Conservation (phyloP, 2,888 invertebrate genomes). For the Antitype chi region DNA sequence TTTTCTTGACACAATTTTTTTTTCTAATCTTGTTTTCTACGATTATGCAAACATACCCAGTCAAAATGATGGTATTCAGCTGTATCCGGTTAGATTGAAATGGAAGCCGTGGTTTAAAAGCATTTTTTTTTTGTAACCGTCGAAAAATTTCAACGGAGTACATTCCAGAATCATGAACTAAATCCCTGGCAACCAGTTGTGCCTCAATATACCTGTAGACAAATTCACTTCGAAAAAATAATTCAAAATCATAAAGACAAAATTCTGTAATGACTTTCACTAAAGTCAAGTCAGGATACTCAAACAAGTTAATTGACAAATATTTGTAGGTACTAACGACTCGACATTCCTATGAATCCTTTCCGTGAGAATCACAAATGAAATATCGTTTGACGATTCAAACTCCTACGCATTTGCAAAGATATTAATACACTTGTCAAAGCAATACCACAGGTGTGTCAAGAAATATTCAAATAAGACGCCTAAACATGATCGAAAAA, state of each 20-base stretch:
- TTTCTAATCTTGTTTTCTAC: too few species aligned
- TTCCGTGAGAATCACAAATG: conserved; percentile 28
- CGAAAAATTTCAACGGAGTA: too few species aligned
- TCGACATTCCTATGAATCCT: conserved; percentile 12
- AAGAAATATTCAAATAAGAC: conserved; percentile 60
- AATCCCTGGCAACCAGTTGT: too few species aligned
- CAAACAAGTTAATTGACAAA: neutral
- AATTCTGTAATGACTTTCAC: conserved; percentile 15
- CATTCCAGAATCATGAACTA: too few species aligned
- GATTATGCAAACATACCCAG: too few species aligned
- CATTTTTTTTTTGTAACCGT: too few species aligned
- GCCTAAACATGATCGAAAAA: conserved; percentile 73
- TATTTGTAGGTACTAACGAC: neutral
- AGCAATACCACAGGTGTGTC: conserved; percentile 59
- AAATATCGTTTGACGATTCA: neutral
- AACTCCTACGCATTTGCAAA: conserved; percentile 29
- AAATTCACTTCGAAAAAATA: neutral
- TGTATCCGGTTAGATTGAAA: too few species aligned
- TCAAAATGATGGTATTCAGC: too few species aligned
- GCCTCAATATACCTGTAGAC: too few species aligned
- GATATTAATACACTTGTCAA: conserved; percentile 56
- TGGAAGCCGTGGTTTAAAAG: too few species aligned
- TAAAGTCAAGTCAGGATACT: neutral
- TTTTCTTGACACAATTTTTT: too few species aligned
- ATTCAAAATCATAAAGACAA: neutral